Percentiles rank a stretch among this genome's conserved stretches.
These are phyloP conservation scores for Monoplex corrugatus DNA, from an alignment of 2,888 invertebrate genomes.

Conservation along the genomic window DNA sequence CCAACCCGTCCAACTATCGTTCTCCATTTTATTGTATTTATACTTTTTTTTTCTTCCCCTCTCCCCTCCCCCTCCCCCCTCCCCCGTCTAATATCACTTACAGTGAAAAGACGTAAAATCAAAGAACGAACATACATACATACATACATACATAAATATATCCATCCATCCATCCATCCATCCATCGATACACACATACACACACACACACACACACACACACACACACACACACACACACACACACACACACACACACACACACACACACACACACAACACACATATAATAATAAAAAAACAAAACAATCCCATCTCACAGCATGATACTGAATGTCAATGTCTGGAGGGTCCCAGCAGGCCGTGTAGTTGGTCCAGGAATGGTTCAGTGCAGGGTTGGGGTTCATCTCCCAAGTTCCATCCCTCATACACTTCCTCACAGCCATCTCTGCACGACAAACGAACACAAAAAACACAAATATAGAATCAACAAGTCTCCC, in stretches of 20 bases:
- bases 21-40: no score
- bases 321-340: slow-evolving; percentile 53
- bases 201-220: slow-evolving; percentile 10
- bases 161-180: no score
- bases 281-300: not conserved
- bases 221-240: slow-evolving; percentile 11
- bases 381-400: slow-evolving; percentile 38
- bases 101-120: no score
- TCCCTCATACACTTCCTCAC: slow-evolving; percentile 52
- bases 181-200: not conserved
- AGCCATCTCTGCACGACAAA: slow-evolving; percentile 50
- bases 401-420: slow-evolving; percentile 56
- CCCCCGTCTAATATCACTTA: not conserved
- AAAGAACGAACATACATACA: no score
- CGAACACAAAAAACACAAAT: not conserved
- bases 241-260: not conserved
- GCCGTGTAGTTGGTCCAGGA: slow-evolving; percentile 58
- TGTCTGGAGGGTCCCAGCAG: slow-evolving; percentile 40
- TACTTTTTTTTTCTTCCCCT: not conserved
- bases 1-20: no score
- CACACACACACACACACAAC: not conserved
- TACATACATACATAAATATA: no score
- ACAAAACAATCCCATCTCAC: slow-evolving; percentile 36
- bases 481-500: not conserved
- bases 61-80: not conserved